A percentile compares a stretch with the other conserved stretches of the same genome.
These are phyloP conservation scores for Terrapene triunguis DNA, from an alignment of 2,113 vertebrate genomes.

Conservation along the genomic window DNA sequence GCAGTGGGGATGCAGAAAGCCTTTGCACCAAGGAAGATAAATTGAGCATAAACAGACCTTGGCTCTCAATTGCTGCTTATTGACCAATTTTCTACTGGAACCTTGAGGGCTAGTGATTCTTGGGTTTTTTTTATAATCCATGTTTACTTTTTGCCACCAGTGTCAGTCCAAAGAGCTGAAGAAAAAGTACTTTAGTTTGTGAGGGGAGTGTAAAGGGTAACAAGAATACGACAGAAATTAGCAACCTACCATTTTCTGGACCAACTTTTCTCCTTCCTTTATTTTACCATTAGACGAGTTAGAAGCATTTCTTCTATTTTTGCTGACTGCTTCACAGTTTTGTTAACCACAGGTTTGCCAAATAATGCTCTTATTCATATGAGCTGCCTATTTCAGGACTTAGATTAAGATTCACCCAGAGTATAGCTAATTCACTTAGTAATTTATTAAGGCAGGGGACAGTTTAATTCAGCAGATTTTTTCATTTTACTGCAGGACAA, in stretches of 20 bases:
- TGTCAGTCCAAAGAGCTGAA: constrained; percentile 36
- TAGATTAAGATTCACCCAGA: background rate
- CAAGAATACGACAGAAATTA: constrained; percentile 11
- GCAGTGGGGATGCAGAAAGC: constrained; percentile 25
- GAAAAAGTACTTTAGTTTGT: background rate
- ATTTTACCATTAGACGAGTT: background rate
- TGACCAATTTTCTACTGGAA: constrained; percentile 14
- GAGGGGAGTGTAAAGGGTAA: background rate
- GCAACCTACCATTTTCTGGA: background rate
- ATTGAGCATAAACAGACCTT: constrained; percentile 25
- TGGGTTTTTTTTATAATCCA: constrained; percentile 42
- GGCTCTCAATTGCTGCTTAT: constrained; percentile 34
- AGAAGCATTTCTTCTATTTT: background rate
- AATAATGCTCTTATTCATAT: background rate
- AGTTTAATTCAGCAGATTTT: background rate
- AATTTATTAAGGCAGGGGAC: background rate
- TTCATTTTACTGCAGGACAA: background rate
- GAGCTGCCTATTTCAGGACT: background rate
- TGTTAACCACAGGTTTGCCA: background rate
- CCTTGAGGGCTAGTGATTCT: background rate
- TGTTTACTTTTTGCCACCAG: constrained; percentile 36
- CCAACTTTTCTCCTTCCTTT: background rate
- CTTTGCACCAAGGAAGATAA: constrained; percentile 61
- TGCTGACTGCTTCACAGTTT: background rate
- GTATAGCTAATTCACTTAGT: background rate